Evolutionary conservation across 2,888 invertebrate species (phyloP).

Genomic region (Lochmaea capreae): DNA sequence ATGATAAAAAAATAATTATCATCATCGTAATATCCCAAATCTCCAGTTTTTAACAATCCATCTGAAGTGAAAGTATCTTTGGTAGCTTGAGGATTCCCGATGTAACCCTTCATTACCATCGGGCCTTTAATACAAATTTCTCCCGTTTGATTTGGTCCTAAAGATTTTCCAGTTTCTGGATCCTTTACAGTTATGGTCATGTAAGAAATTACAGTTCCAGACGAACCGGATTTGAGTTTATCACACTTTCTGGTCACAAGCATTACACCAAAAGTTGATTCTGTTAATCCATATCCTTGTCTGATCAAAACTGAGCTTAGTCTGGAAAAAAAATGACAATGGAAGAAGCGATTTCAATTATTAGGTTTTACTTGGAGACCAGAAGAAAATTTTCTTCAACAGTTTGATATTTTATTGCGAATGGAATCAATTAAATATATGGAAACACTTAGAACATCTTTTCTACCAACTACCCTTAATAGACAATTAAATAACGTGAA

Average conservation of each 20-base stretch:
- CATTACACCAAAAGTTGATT: slow-evolving; percentile 73
- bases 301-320: slow-evolving; percentile 46
- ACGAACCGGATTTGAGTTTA: slow-evolving; percentile 70
- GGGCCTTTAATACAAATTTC: slow-evolving; percentile 86
- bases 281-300: slow-evolving; percentile 86
- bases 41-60: slow-evolving; percentile 84
- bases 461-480: too few relatives aligned
- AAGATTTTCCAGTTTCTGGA: slow-evolving; percentile 70
- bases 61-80: slow-evolving; percentile 73
- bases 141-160: slow-evolving; percentile 75
- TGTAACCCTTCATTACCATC: slow-evolving; percentile 72
- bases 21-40: slow-evolving; percentile 84
- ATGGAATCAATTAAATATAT: too few relatives aligned
- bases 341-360: neutral
- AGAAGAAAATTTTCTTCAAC: too few relatives aligned
- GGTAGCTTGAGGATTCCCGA: slow-evolving; percentile 76
- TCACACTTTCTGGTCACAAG: slow-evolving; percentile 58
- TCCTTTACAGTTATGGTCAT: slow-evolving; percentile 73
- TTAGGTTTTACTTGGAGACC: too few relatives aligned
- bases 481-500: too few relatives aligned
- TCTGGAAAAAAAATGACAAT: slow-evolving; percentile 27
- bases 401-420: too few relatives aligned
- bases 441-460: too few relatives aligned
- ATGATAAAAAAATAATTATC: slow-evolving; percentile 84
- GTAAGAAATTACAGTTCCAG: slow-evolving; percentile 73